phyloP scores from a whole-genome alignment of 2,797 vertebrate species.

The Margarornis squamiger region DNA sequence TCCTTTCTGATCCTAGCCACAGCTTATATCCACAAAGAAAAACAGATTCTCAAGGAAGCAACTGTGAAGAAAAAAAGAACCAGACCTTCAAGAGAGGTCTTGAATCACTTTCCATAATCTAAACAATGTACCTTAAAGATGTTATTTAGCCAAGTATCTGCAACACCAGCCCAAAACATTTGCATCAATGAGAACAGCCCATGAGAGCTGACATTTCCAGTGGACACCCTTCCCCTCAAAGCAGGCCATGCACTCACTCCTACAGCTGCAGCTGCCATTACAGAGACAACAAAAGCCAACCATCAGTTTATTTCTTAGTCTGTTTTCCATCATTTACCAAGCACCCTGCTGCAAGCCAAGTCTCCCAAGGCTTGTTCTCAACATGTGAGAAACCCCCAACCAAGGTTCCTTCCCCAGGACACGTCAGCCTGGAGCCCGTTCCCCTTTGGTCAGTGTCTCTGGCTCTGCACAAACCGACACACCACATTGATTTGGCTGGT shows the following conservation, averaged over 20 bases:
- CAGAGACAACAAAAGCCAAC: not conserved
- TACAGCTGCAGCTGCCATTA: not conserved
- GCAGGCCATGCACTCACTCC: not conserved
- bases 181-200: not conserved
- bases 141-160: not conserved
- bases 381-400: fast-evolving
- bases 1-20: not conserved
- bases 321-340: not conserved
- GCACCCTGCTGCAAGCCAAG: not conserved
- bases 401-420: not conserved
- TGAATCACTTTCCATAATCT: not conserved
- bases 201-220: fast-evolving
- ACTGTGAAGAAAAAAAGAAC: not conserved
- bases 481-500: not conserved
- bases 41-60: not conserved
- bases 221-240: not conserved
- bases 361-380: not conserved
- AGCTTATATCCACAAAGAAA: not conserved
- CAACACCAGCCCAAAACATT: not conserved
- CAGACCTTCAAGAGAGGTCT: not conserved
- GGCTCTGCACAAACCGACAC: not conserved
- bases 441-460: not conserved
- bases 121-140: not conserved
- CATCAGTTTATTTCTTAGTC: not conserved
- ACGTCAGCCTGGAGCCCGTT: fast-evolving